These are phyloP conservation scores for Hiodon tergisus DNA, from an alignment of 2,113 vertebrate genomes.

Conservation along the genomic window DNA sequence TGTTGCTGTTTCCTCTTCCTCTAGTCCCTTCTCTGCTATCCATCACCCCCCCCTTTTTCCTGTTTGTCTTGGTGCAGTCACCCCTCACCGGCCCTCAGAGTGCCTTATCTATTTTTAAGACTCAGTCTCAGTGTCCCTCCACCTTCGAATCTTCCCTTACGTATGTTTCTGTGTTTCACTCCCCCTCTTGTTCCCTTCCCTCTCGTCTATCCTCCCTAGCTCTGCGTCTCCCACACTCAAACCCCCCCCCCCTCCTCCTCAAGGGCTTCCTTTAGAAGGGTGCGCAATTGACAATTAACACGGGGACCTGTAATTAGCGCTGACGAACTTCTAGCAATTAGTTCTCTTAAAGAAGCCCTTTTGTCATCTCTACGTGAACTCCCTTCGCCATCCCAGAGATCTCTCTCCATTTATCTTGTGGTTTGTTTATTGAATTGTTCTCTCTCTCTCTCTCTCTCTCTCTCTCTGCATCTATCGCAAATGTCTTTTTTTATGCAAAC, in stretches of 20 bases:
- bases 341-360: constrained; percentile 52
- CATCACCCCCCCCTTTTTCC: not conserved
- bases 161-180: too few species aligned
- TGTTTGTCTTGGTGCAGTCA: not conserved
- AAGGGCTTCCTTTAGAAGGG: constrained; percentile 52
- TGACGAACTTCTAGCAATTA: constrained; percentile 65
- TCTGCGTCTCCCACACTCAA: too few species aligned
- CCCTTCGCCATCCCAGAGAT: constrained; percentile 39
- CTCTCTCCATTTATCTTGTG: constrained; percentile 31
- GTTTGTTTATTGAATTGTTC: constrained; percentile 7
- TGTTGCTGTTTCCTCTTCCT: constrained; percentile 10
- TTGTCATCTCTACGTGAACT: constrained; percentile 48
- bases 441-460: constrained; percentile 40
- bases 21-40: not conserved
- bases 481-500: not conserved
- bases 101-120: not conserved
- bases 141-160: constrained; percentile 4
- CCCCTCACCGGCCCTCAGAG: not conserved
- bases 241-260: constrained; percentile 35
- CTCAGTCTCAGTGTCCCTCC: not conserved
- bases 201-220: too few species aligned
- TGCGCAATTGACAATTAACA: constrained; percentile 64
- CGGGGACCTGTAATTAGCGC: constrained; percentile 62
- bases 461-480: constrained; percentile 7
- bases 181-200: too few species aligned